Conservation (phyloP, 2,113 vertebrate genomes). For the Oostethus manadensis region DNA sequence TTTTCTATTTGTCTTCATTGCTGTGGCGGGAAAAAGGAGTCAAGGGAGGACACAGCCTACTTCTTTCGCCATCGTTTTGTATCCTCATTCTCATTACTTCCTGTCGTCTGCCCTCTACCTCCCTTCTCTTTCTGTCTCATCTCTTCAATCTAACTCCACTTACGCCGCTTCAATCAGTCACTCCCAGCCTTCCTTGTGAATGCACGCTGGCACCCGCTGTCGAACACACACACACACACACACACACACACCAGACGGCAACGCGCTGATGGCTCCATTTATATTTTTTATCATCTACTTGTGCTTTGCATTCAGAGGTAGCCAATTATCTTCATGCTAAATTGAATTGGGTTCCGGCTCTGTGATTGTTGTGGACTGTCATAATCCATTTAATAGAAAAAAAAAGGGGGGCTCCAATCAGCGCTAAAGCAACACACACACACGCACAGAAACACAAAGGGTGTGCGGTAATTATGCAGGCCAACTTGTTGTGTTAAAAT, state of each 20-base stretch:
- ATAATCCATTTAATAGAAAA: constrained; percentile 52
- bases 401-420: constrained; percentile 53
- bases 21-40: constrained; percentile 36
- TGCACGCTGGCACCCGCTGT: constrained; percentile 1
- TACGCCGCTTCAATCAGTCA: constrained; percentile 22
- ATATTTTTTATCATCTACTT: constrained; percentile 49
- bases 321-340: constrained; percentile 65
- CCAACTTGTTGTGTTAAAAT: constrained; percentile 36
- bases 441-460: constrained; percentile 41
- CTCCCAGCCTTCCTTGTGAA: constrained; percentile 13
- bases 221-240: neutral
- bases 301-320: constrained; percentile 46
- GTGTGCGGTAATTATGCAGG: constrained; percentile 47
- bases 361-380: constrained; percentile 59
- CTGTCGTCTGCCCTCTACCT: constrained; percentile 40
- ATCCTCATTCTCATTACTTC: constrained; percentile 23
- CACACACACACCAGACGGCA: neutral
- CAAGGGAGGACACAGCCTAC: constrained; percentile 30
- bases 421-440: constrained; percentile 42
- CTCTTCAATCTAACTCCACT: constrained; percentile 3
- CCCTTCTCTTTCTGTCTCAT: constrained; percentile 22
- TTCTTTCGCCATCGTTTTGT: neutral
- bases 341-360: constrained; percentile 64
- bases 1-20: constrained; percentile 50
- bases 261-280: constrained; percentile 27